These are phyloP conservation scores for Peromyscus californicus DNA, from an alignment of 2,113 vertebrate genomes.

Conservation along the genomic window DNA sequence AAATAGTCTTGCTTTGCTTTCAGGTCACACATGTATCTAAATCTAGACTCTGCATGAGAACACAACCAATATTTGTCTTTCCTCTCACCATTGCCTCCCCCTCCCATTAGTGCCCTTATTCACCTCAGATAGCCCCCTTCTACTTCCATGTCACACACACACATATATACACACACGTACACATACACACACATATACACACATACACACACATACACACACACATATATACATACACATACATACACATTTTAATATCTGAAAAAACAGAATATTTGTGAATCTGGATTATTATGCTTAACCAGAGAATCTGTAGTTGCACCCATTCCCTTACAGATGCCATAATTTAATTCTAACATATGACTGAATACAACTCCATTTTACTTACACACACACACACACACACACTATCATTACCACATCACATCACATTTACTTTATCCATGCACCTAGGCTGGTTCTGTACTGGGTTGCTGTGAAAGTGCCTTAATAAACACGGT, in stretches of 20 bases:
- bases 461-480: background rate
- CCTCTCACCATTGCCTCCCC: too few relatives aligned
- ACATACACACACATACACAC: background rate
- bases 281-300: background rate
- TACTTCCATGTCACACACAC: background rate
- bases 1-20: background rate
- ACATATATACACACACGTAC: too few relatives aligned
- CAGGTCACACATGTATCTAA: background rate
- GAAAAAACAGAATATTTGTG: background rate
- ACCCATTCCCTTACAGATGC: background rate
- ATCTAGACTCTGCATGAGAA: background rate
- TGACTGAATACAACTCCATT: background rate
- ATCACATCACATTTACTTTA: background rate
- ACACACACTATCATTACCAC: background rate
- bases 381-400: too few relatives aligned
- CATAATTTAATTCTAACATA: background rate
- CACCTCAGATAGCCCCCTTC: background rate
- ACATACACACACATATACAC: background rate
- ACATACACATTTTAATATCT: background rate
- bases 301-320: background rate
- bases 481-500: background rate
- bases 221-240: background rate
- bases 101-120: background rate
- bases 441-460: background rate
- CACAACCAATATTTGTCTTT: background rate